These are phyloP conservation scores for Procambarus virginalis DNA, from an alignment of 1,140 invertebrate species.

Conservation along the genomic window DNA sequence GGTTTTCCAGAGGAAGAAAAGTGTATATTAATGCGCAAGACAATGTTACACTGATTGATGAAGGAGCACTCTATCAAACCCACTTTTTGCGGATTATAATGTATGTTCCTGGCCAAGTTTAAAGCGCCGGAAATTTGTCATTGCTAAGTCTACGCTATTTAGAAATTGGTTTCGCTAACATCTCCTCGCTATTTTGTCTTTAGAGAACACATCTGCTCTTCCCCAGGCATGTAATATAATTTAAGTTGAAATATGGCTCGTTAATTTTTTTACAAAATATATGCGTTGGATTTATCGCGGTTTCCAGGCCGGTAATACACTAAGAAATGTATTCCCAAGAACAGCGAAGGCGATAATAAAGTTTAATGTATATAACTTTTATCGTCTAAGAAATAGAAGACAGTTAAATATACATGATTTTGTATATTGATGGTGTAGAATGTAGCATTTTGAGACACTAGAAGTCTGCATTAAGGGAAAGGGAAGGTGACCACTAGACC, in stretches of 20 bases:
- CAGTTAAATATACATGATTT: too few relatives aligned
- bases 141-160: background rate
- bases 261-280: background rate
- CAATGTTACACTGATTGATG: constrained; percentile 59
- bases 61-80: constrained; percentile 52
- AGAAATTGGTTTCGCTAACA: constrained; percentile 22
- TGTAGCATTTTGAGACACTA: too few relatives aligned
- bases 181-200: background rate
- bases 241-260: background rate
- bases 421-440: too few relatives aligned
- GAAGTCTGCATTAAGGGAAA: too few relatives aligned
- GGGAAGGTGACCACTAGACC: too few relatives aligned
- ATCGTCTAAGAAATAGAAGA: too few relatives aligned
- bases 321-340: too few relatives aligned
- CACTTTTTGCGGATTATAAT: constrained; percentile 42
- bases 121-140: constrained; percentile 48
- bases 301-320: too few relatives aligned
- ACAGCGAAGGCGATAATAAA: too few relatives aligned
- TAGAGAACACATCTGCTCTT: too few relatives aligned
- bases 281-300: too few relatives aligned
- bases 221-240: background rate
- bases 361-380: too few relatives aligned
- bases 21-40: constrained; percentile 45
- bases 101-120: constrained; percentile 36
- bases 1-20: constrained; percentile 1